phyloP scores from a whole-genome alignment of 1,140 invertebrate species.

The Halotydeus destructor region DNA sequence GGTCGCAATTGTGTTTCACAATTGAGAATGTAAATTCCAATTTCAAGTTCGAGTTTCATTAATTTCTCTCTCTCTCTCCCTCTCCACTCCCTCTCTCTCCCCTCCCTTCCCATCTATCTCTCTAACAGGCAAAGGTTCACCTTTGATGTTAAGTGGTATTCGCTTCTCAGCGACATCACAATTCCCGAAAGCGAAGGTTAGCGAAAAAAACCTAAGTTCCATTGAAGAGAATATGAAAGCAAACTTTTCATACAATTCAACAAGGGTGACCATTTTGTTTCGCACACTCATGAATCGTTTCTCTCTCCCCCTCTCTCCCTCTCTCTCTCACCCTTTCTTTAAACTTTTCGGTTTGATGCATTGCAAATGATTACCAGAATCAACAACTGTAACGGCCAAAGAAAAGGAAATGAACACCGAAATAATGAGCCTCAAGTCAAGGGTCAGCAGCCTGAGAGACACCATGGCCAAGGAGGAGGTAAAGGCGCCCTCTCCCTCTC shows the following conservation, averaged over 20 bases:
- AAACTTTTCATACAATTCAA: not conserved
- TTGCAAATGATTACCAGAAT: not conserved
- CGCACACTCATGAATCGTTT: not conserved
- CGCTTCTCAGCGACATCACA: slow-evolving; percentile 48
- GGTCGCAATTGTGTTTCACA: too few relatives aligned
- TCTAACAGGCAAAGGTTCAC: slow-evolving; percentile 60
- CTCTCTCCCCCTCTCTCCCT: not conserved
- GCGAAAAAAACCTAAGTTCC: not conserved
- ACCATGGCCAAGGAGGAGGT: slow-evolving; percentile 53
- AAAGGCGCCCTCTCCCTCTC: slow-evolving; percentile 21
- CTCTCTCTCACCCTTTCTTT: not conserved
- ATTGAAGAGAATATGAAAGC: not conserved
- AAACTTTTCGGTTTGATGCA: too few relatives aligned
- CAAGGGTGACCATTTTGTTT: too few relatives aligned
- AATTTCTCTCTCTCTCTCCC: too few relatives aligned
- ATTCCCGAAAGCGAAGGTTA: not conserved
- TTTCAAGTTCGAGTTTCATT: too few relatives aligned
- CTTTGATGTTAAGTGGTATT: slow-evolving; percentile 77
- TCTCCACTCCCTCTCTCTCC: too few relatives aligned
- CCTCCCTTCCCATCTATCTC: slow-evolving; percentile 5
- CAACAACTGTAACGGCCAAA: not conserved
- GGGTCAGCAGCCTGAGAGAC: slow-evolving; percentile 61
- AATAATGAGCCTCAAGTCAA: slow-evolving; percentile 58
- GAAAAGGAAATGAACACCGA: slow-evolving; percentile 26
- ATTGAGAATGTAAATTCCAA: too few relatives aligned